Evolutionary conservation across 2,888 invertebrate species (phyloP).

Genomic region (Erebia ligea): DNA sequence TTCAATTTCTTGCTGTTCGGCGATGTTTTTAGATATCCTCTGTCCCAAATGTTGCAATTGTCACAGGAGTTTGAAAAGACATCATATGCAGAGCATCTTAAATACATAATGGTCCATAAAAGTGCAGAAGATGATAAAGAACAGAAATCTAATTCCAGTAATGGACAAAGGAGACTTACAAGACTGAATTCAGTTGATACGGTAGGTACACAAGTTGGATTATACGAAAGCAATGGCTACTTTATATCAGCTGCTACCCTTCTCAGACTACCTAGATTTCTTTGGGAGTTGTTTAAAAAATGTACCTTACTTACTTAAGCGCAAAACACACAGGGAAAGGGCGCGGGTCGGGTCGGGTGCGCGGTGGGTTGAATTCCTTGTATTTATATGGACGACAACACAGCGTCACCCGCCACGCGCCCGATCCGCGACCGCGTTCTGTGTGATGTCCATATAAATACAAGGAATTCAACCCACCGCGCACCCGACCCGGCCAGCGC

Average conservation of each 20-base stretch:
- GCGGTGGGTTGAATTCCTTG: too few relatives aligned
- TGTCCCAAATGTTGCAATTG: slow-evolving; percentile 82
- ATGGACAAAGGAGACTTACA: slow-evolving; percentile 64
- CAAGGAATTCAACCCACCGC: too few relatives aligned
- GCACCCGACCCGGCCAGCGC: too few relatives aligned
- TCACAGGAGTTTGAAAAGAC: slow-evolving; percentile 82
- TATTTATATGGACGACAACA: too few relatives aligned
- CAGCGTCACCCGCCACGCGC: too few relatives aligned
- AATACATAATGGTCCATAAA: slow-evolving; percentile 76
- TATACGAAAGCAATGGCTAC: neutral
- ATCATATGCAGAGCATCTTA: slow-evolving; percentile 84
- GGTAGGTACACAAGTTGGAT: slow-evolving; percentile 54
- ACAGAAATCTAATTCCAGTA: slow-evolving; percentile 58
- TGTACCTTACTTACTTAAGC: too few relatives aligned
- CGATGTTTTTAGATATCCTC: slow-evolving; percentile 87
- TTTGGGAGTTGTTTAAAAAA: too few relatives aligned
- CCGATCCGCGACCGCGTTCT: too few relatives aligned
- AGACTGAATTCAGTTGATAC: slow-evolving; percentile 70
- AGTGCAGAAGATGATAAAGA: slow-evolving; percentile 74
- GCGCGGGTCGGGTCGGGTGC: too few relatives aligned
- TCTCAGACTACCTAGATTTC: neutral
- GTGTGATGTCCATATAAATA: too few relatives aligned
- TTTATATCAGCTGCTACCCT: neutral
- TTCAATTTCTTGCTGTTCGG: slow-evolving; percentile 87
- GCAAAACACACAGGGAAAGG: too few relatives aligned